These are phyloP conservation scores for Mongoloraphidia duomilia DNA, from an alignment of 2,888 invertebrate species.

Conservation along the genomic window DNA sequence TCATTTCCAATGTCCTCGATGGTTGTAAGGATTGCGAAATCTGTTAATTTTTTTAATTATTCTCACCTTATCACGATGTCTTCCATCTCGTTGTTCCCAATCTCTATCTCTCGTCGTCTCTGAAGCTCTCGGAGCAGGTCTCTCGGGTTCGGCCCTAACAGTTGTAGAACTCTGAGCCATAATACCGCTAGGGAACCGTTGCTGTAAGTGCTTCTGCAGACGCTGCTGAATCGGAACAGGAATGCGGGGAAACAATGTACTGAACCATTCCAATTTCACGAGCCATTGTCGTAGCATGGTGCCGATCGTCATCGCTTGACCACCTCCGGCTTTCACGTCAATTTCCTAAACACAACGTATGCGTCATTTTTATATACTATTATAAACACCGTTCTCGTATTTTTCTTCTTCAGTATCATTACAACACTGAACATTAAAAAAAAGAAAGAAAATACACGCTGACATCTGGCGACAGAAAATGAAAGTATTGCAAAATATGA, in stretches of 20 bases:
- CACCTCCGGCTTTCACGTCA: conserved; percentile 96
- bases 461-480: too few species aligned
- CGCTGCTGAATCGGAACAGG: conserved; percentile 95
- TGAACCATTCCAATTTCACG: conserved; percentile 96
- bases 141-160: not conserved
- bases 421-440: too few species aligned
- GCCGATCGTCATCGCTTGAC: conserved; percentile 84
- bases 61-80: too few species aligned
- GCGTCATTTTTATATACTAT: conserved; percentile 2
- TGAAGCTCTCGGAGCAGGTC: not conserved
- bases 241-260: conserved; percentile 94
- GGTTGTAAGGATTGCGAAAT: too few species aligned
- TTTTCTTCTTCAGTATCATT: too few species aligned
- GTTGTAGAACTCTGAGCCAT: not conserved
- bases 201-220: conserved; percentile 59
- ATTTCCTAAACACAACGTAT: conserved; percentile 48
- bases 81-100: conserved; percentile 4
- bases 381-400: not conserved
- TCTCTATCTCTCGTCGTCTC: conserved; percentile 4
- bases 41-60: too few species aligned
- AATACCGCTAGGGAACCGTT: conserved; percentile 26
- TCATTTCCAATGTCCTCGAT: too few species aligned
- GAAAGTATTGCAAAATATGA: too few species aligned
- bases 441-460: too few species aligned
- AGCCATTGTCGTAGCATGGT: conserved; percentile 85